Evolutionary conservation across 2,888 invertebrate genomes (phyloP).

Genomic region (Ophioninae sp.): DNA sequence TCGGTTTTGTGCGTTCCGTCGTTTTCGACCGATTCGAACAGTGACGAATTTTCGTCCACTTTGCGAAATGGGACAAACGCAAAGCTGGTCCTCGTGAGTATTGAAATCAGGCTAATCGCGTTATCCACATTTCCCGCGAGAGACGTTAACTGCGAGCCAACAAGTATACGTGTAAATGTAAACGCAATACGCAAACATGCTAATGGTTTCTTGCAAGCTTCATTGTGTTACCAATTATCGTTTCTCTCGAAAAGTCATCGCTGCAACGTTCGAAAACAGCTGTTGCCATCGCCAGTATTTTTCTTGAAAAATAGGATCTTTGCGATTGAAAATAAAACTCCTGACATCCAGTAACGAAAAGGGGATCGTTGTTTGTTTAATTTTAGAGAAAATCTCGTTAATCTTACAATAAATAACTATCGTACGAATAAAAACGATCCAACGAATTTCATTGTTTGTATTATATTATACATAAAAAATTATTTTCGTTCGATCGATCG

Average conservation of each 20-base stretch:
- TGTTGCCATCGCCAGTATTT: neutral
- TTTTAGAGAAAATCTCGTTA: too few relatives aligned
- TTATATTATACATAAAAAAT: too few relatives aligned
- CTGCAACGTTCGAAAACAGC: neutral
- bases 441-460: too few relatives aligned
- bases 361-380: too few relatives aligned
- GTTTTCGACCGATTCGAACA: neutral
- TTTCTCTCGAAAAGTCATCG: neutral
- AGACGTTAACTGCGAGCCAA: neutral
- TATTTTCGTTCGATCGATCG: too few relatives aligned
- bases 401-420: too few relatives aligned
- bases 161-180: neutral
- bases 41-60: neutral
- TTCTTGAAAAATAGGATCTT: neutral
- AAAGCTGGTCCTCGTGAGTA: slow-evolving; percentile 16
- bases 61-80: slow-evolving; percentile 11
- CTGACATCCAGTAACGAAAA: too few relatives aligned
- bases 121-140: neutral
- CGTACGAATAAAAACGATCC: too few relatives aligned
- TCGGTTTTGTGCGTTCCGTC: neutral
- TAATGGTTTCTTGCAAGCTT: neutral
- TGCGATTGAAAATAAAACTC: neutral
- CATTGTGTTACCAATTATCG: neutral
- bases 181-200: neutral
- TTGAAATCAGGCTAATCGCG: neutral